Base-by-base conservation (phyloP, 2,797 vertebrate species). In the Parauchenoglanis ngamensis region DNA sequence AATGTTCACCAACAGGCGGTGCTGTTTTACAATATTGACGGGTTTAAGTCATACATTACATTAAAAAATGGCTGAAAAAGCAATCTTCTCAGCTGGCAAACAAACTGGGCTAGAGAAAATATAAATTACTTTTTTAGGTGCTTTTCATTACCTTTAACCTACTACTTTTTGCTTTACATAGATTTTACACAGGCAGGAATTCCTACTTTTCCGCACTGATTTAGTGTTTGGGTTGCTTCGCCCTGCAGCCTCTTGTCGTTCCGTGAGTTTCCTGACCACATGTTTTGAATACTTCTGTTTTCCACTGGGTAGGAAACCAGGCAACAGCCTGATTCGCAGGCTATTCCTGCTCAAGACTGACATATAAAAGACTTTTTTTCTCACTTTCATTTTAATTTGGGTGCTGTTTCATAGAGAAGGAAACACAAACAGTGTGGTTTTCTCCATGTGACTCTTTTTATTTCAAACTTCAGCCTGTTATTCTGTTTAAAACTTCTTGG, bases 271-370 rank as follows among this genome's bases (percentile, higher is more conserved):
- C 78, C 88, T 77, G 82, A 59, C 87, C 93, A 95, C 82, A 91
- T 93, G 93, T 89, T 93, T 94, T 90, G 67, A 91, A 85, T 93
- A 88, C 89, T 87, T 77, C 59, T 75, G 87, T 91, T 88, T 92
- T 91, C 88, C 88, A 83, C 89, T 82, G 46, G 81, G 73, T 83
- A 90, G 91, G 92, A 93, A 93, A 89, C 89, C 70, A 73, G 79
- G 73, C 88, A 86, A 86, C 70, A 87, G 87, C 13, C 23, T 63
- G 35, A 28, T 0, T 81, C 46, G 68, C 28, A 54, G 63, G 19
- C n/a, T 35, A 12, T 90, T 92, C 89, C 91, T 93, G 87, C 87
- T 85, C 88, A 72, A 92, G 93, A 93, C 84, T 93, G 92, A 92
- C 70, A 21, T 83, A 72, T 63, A 59, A 89, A 23, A 76, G 85